Conservation (phyloP, 2,888 invertebrate genomes). For the Drosophila prostipennis region DNA sequence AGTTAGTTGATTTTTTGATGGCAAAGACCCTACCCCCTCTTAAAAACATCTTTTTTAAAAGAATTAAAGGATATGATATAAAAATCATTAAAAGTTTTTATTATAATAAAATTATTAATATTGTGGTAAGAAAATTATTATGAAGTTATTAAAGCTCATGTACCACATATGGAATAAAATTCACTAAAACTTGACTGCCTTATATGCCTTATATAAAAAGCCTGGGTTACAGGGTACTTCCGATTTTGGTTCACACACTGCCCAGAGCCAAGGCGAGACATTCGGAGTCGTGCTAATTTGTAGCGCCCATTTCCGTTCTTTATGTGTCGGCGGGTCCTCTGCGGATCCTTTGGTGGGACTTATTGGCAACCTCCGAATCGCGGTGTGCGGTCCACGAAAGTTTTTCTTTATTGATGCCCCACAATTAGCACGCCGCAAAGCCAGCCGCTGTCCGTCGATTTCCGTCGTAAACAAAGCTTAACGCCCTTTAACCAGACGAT, state of each 20-base stretch:
- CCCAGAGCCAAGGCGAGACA: conserved; percentile 27
- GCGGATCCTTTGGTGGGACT: conserved; percentile 28
- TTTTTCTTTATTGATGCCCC: conserved; percentile 70
- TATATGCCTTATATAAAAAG: not conserved
- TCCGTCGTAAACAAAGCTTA: conserved; percentile 72
- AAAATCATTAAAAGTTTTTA: too few species aligned
- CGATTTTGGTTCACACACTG: conserved; percentile 55
- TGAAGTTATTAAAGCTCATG: too few species aligned
- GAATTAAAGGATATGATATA: too few species aligned
- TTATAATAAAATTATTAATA: too few species aligned
- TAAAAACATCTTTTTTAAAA: too few species aligned
- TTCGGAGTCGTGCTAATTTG: conserved; percentile 69
- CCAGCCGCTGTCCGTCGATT: conserved; percentile 2
- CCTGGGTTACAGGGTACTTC: conserved; percentile 8
- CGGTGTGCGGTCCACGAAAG: conserved; percentile 62
- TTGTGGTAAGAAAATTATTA: too few species aligned
- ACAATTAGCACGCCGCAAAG: conserved; percentile 69
- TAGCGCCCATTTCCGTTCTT: conserved; percentile 79
- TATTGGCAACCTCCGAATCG: conserved; percentile 20
- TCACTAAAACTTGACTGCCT: not conserved
- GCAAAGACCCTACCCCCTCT: too few species aligned
- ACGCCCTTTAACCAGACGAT: conserved; percentile 48
- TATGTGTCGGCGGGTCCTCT: conserved; percentile 40
- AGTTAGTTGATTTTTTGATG: too few species aligned
- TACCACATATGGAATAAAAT: too few species aligned